Conservation (phyloP, 1,140 invertebrate genomes). For the Brachionus angularis region DNA sequence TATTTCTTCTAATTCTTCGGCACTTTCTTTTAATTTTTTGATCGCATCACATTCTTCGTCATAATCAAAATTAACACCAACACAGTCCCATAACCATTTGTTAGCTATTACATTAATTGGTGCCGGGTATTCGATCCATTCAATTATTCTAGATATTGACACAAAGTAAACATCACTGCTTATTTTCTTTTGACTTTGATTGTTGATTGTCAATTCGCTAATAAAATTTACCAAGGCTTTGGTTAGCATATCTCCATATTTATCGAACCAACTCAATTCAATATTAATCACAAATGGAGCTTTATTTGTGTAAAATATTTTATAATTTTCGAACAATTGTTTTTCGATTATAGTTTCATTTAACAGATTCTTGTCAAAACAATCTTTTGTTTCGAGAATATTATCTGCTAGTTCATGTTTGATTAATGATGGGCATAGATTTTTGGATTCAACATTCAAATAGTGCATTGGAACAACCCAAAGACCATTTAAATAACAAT, state of each 20-base stretch:
- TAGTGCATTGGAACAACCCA: conserved; percentile 33
- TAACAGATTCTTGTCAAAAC: background rate
- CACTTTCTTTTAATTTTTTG: conserved; percentile 2
- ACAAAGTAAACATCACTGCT: conserved; percentile 27
- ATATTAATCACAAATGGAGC: conserved; percentile 28
- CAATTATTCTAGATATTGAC: conserved; percentile 5
- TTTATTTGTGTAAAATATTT: conserved; percentile 17
- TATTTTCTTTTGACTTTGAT: background rate
- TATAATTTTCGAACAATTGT: background rate
- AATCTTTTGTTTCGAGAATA: background rate
- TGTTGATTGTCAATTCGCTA: background rate
- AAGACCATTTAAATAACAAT: conserved; percentile 22
- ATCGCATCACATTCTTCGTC: conserved; percentile 35
- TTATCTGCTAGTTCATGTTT: conserved; percentile 23
- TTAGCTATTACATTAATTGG: conserved; percentile 1
- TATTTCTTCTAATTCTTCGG: background rate
- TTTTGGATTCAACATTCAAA: conserved; percentile 24
- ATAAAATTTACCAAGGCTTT: conserved; percentile 28
- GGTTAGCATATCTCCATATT: background rate
- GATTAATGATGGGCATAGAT: conserved; percentile 20
- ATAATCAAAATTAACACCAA: conserved; percentile 36
- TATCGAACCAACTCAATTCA: conserved; percentile 24
- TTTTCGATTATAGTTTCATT: background rate
- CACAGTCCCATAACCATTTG: conserved; percentile 34
- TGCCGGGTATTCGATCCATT: conserved; percentile 35